Conservation (phyloP, 2,888 invertebrate species). For the Argynnis bischoffii region DNA sequence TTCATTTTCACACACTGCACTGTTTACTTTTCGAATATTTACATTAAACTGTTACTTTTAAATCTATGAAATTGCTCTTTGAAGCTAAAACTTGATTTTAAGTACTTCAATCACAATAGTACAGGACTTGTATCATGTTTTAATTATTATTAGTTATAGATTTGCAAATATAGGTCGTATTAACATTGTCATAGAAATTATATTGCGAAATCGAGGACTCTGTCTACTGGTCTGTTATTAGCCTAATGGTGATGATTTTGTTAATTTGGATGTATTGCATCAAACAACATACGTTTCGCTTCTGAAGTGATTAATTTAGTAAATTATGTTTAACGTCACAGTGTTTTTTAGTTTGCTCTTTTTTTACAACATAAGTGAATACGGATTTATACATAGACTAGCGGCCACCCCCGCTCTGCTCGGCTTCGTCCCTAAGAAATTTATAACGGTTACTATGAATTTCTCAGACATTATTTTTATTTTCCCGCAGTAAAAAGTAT, state of each 20-base stretch:
- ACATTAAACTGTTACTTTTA: not conserved
- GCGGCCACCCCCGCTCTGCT: too few relatives aligned
- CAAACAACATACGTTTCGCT: not conserved
- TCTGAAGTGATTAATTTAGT: too few relatives aligned
- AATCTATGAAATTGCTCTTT: not conserved
- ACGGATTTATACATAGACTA: too few relatives aligned
- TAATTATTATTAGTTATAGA: not conserved
- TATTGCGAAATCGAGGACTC: not conserved
- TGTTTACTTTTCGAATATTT: constrained; percentile 3
- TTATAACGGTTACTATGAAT: too few relatives aligned
- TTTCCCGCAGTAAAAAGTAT: too few relatives aligned
- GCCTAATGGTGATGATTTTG: constrained; percentile 13
- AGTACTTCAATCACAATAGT: constrained; percentile 1
- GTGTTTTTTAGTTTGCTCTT: too few relatives aligned
- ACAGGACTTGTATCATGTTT: constrained; percentile 3
- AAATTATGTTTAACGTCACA: too few relatives aligned
- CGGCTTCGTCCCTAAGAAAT: too few relatives aligned
- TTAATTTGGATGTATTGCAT: not conserved
- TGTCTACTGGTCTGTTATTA: not conserved
- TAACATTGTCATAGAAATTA: not conserved
- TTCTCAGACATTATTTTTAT: too few relatives aligned
- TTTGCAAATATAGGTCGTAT: constrained; percentile 1
- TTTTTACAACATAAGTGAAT: too few relatives aligned
- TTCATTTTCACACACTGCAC: constrained; percentile 2
- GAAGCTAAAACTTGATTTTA: constrained; percentile 11